These are phyloP conservation scores for Notothenia rossii DNA, from an alignment of 2,113 vertebrate species.

Conservation along the genomic window DNA sequence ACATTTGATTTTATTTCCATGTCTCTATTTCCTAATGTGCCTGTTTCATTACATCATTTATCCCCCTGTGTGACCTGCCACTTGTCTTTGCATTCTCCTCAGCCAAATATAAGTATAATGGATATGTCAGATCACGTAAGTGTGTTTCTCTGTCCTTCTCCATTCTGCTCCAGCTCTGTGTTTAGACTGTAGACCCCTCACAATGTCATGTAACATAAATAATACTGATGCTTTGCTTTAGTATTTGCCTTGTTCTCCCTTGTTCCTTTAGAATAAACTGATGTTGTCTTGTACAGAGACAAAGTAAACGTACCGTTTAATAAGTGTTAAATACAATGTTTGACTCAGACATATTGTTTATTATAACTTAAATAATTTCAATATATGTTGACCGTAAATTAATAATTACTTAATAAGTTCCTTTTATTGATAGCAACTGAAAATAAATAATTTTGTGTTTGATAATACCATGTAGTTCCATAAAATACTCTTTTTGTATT, in stretches of 20 bases:
- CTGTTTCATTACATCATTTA: constrained; percentile 73
- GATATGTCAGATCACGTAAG: constrained; percentile 90
- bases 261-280: constrained; percentile 47
- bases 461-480: constrained; percentile 65
- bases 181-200: constrained; percentile 67
- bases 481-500: constrained; percentile 82
- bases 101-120: constrained; percentile 90
- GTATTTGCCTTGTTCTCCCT: constrained; percentile 47
- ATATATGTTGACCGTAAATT: constrained; percentile 29
- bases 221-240: constrained; percentile 56
- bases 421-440: constrained; percentile 30
- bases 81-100: constrained; percentile 87
- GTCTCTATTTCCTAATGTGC: constrained; percentile 75
- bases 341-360: constrained; percentile 33
- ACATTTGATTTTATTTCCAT: constrained; percentile 47
- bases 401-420: constrained; percentile 21
- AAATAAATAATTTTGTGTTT: constrained; percentile 56
- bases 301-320: constrained; percentile 31
- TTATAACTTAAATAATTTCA: constrained; percentile 34
- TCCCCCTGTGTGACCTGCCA: constrained; percentile 84
- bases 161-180: constrained; percentile 74
- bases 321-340: constrained; percentile 39
- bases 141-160: constrained; percentile 84
- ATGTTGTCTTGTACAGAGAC: constrained; percentile 51
- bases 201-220: constrained; percentile 58